Base-by-base conservation (phyloP, 2,888 invertebrate species). In the Tenthredo livida region DNA sequence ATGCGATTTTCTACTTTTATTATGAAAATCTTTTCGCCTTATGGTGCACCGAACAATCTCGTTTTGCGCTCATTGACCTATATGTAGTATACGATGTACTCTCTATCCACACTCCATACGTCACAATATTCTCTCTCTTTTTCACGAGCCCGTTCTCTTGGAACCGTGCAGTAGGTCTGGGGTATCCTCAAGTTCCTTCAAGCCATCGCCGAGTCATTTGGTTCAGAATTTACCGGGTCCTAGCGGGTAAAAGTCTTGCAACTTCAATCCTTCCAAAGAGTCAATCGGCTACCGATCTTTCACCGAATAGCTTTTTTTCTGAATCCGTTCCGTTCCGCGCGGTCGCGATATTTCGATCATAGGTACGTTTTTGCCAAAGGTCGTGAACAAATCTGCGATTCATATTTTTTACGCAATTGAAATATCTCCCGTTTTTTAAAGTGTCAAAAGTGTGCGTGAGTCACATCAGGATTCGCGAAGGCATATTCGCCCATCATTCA, bases 61-160 rank as follows among this genome's bases (percentile, higher is more conserved):
- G 77, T 29, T n/a, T 37, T 12, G 80, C 58, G 80, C 47, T 61
- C 40, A 58, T 17, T 80, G 80, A 80, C 80, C 80, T 80, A 80
- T 80, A 78, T 58, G 50, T 37, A 7, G 37, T 37, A 37, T 12
- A 37, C 37, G 6, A 61, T 78, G 40, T 37, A 61, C 80, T 80
- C 80, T 80, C 58, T 80, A 80, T 61, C 80, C 25, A 40, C 80
- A 40, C 9, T 15, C 40, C 6, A 37, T 37, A 58, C 61, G 61
- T 61, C 80, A 58, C n/a, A 78, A 33, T 80, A 61, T n/a, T 61
- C 77, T 77, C 50, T 80, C 58, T 80, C 61, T 61, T 25, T 40
- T 50, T 21, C 40, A 12, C 4, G 61, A 61, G 80, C 25, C 21
- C 80, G 21, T 80, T 80, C 80, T 80, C 80, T 61, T 21, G 58